Percentiles rank a stretch among this genome's conserved stretches.
Conservation (phyloP, 2,888 invertebrate genomes). For the Gymnosoma rotundatum region DNA sequence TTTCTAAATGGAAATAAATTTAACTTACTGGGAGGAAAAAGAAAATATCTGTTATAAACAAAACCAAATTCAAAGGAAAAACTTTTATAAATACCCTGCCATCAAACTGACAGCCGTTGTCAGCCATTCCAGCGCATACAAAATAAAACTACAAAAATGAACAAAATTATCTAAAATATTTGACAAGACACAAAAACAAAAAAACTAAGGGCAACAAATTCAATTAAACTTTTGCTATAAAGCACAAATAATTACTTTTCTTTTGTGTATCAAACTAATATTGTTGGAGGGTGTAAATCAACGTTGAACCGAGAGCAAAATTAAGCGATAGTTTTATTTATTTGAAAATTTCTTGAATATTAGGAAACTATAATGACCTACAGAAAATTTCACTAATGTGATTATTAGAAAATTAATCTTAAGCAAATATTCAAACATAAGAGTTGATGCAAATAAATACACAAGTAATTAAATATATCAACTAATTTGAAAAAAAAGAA, state of each 20-base stretch:
- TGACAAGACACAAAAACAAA: conserved; percentile 43
- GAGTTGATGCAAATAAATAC: no score
- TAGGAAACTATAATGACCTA: neutral
- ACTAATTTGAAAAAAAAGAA: no score
- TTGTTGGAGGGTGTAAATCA: neutral
- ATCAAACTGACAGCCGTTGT: conserved; percentile 12
- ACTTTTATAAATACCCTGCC: conserved; percentile 46
- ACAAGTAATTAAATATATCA: no score
- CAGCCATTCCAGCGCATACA: conserved; percentile 22
- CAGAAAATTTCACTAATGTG: neutral
- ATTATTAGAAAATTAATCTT: no score
- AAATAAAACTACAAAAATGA: conserved; percentile 8
- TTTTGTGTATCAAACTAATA: neutral
- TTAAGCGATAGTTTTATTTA: conserved; percentile 4
- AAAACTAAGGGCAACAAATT: conserved; percentile 42
- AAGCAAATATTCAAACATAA: no score
- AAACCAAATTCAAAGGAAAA: conserved; percentile 50
- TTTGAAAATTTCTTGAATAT: neutral
- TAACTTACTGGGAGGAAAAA: neutral
- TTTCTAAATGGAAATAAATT: neutral
- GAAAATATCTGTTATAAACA: conserved; percentile 45
- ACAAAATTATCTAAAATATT: conserved; percentile 43
- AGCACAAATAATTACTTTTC: conserved; percentile 41
- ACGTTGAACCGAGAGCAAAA: neutral
- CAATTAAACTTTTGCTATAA: conserved; percentile 62